Percentiles rank a stretch among this genome's conserved stretches.
phyloP scores from a whole-genome alignment of 2,888 invertebrate genomes.

The Rhagonycha fulva region DNA sequence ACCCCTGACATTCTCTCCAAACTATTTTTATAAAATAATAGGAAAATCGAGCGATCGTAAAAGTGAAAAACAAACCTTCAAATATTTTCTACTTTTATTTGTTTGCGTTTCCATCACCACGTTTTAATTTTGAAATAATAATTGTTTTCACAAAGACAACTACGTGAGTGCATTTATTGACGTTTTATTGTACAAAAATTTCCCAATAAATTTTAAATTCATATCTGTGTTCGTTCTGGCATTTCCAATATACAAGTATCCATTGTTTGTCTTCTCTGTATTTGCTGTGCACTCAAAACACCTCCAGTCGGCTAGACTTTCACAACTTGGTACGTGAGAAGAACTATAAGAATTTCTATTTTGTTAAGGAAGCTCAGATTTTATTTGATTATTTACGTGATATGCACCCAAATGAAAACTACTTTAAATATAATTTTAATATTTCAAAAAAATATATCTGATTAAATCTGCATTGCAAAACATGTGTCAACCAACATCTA shows the following conservation, averaged over 20 bases:
- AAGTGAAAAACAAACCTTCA: neutral
- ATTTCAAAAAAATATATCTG: neutral
- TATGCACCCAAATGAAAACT: neutral
- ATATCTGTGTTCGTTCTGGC: neutral
- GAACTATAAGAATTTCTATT: constrained; percentile 10
- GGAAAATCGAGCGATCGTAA: neutral
- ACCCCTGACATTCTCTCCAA: neutral
- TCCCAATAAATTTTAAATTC: neutral
- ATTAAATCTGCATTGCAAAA: neutral
- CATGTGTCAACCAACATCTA: neutral
- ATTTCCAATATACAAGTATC: neutral
- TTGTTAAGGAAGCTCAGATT: constrained; percentile 5
- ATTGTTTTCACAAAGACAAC: neutral
- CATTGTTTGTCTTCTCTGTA: constrained; percentile 2
- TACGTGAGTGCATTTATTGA: neutral
- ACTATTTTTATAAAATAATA: neutral
- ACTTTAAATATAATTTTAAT: neutral
- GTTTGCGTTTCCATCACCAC: neutral
- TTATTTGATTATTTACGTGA: constrained; percentile 9
- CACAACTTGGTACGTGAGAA: constrained; percentile 10
- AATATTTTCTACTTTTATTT: neutral
- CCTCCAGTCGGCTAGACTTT: neutral
- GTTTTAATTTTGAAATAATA: neutral
- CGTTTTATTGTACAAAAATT: neutral
- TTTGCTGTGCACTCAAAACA: constrained; percentile 8